These are phyloP conservation scores for Orchesellides sinensis DNA, from an alignment of 2,888 invertebrate genomes.

Conservation along the genomic window DNA sequence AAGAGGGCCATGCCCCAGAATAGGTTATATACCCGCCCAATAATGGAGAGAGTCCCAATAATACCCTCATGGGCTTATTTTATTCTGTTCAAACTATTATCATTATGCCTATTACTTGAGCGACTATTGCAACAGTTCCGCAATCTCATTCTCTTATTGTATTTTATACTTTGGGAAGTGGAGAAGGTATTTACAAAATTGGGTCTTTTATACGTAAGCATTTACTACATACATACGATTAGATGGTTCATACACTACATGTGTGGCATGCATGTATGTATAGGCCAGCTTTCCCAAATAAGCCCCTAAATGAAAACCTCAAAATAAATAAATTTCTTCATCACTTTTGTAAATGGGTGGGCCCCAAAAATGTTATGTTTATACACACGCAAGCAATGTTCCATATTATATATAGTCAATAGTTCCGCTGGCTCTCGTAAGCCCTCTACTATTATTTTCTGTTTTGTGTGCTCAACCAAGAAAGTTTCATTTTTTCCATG, in stretches of 20 bases:
- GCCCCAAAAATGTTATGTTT: conserved; percentile 26
- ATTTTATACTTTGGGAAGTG: neutral
- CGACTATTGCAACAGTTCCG: neutral
- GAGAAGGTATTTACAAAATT: too few species aligned
- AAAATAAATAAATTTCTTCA: conserved; percentile 62
- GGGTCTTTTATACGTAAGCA: neutral
- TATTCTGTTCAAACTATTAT: conserved; percentile 14
- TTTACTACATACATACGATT: neutral
- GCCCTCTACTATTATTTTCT: conserved; percentile 17
- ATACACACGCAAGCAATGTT: conserved; percentile 38
- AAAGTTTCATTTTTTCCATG: conserved; percentile 27
- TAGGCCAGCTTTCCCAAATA: conserved; percentile 38
- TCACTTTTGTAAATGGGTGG: conserved; percentile 60
- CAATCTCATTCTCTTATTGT: conserved; percentile 1
- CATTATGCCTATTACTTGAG: conserved; percentile 13
- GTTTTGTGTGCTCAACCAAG: conserved; percentile 26
- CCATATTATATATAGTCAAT: neutral
- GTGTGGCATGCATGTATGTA: conserved; percentile 9
- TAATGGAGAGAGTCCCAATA: conserved; percentile 18
- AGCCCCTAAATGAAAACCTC: conserved; percentile 52
- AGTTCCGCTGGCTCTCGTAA: conserved; percentile 10
- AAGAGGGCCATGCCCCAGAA: conserved; percentile 10
- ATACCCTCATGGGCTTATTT: conserved; percentile 30
- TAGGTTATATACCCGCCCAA: conserved; percentile 16
- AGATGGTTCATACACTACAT: neutral